Percentiles rank a stretch among this genome's conserved stretches.
Conservation (phyloP, 2,888 invertebrate species). For the Pandemis cinnamomeana region DNA sequence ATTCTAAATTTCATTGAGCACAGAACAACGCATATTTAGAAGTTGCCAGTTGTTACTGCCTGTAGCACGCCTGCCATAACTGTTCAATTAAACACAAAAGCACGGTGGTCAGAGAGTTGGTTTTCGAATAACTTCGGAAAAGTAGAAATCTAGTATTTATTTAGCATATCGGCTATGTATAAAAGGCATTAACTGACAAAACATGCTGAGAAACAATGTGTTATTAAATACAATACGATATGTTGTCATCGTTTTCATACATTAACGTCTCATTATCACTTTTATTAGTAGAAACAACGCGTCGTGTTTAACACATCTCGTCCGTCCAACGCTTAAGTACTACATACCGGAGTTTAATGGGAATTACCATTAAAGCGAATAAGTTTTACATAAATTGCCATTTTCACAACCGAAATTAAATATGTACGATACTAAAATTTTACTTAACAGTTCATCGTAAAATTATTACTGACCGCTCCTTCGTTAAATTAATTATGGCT, state of each 20-base stretch:
- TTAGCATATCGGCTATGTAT: neutral
- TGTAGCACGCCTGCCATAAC: neutral
- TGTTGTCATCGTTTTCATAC: constrained; percentile 63
- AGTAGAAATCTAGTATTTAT: neutral
- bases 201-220: constrained; percentile 41
- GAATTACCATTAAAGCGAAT: constrained; percentile 77
- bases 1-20: constrained; percentile 2
- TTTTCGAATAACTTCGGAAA: constrained; percentile 18
- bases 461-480: constrained; percentile 63
- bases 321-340: constrained; percentile 73
- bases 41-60: neutral
- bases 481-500: constrained; percentile 45
- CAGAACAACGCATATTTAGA: constrained; percentile 1
- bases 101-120: neutral
- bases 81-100: neutral
- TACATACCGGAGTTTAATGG: constrained; percentile 65
- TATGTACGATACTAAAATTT: constrained; percentile 76
- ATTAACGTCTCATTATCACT: constrained; percentile 64
- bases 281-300: constrained; percentile 70
- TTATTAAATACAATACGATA: constrained; percentile 60
- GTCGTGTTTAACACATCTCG: constrained; percentile 79
- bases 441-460: constrained; percentile 73
- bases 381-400: constrained; percentile 82
- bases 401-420: constrained; percentile 85
- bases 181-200: constrained; percentile 28